phyloP scores from a whole-genome alignment of 2,888 invertebrate genomes.

The Lacanobia oleracea region DNA sequence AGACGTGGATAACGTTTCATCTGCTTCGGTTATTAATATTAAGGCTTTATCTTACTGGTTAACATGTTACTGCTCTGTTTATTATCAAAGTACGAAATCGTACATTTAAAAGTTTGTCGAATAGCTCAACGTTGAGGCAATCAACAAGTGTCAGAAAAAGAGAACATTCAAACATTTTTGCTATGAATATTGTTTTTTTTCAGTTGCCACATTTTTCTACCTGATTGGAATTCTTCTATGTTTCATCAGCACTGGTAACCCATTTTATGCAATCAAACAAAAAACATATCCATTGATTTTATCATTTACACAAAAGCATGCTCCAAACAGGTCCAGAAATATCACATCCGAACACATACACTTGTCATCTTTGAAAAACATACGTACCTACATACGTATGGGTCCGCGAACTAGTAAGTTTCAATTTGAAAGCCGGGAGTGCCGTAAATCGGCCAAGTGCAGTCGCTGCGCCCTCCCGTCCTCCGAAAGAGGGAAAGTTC shows the following conservation, averaged over 20 bases:
- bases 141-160: conserved; percentile 52
- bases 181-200: not conserved
- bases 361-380: conserved; percentile 53
- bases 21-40: conserved; percentile 11
- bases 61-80: not conserved
- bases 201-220: not conserved
- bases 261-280: not conserved
- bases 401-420: conserved; percentile 69
- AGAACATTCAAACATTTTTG: conserved; percentile 12
- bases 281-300: not conserved
- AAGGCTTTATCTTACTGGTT: conserved; percentile 7
- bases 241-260: not conserved
- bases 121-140: conserved; percentile 5
- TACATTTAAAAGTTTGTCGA: not conserved
- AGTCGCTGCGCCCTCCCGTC: conserved; percentile 70
- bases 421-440: conserved; percentile 76
- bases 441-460: conserved; percentile 88
- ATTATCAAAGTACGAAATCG: not conserved
- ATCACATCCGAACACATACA: conserved; percentile 5
- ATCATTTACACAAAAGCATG: not conserved
- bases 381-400: no score
- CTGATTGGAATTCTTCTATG: not conserved
- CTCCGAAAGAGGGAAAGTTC: conserved; percentile 84
- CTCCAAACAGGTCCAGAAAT: conserved; percentile 10
- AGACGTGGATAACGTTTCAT: conserved; percentile 44